Evolutionary conservation across 30 jellyfish, hydroid and myxozoan genomes (phyloP).

Genomic region (Rhopilema esculentum): DNA sequence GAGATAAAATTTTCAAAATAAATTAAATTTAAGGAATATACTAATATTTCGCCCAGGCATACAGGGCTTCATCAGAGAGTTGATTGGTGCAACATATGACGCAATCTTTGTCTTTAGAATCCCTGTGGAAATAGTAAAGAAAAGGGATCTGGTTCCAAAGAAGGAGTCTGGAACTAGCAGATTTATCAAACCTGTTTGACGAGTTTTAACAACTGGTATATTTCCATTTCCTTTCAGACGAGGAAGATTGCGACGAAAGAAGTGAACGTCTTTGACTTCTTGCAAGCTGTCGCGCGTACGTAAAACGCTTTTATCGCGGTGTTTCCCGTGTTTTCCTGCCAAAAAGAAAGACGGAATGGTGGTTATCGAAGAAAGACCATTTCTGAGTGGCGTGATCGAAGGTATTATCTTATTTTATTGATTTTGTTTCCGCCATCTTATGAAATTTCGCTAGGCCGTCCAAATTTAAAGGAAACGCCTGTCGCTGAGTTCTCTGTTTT

Average conservation of each 20-base stretch:
- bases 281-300: constrained; percentile 54
- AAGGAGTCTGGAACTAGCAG: constrained; percentile 65
- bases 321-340: constrained; percentile 62
- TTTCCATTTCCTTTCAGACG: neutral
- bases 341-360: constrained; percentile 70
- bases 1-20: too few species aligned
- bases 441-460: constrained; percentile 27
- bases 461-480: neutral
- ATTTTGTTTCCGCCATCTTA: constrained; percentile 2
- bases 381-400: constrained; percentile 96
- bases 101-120: neutral
- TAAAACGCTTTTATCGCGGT: constrained; percentile 46
- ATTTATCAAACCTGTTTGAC: constrained; percentile 45
- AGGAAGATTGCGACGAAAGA: neutral
- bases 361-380: constrained; percentile 84
- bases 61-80: too few species aligned
- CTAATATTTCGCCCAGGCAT: too few species aligned
- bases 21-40: too few species aligned
- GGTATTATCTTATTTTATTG: constrained; percentile 44
- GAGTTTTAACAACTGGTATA: constrained; percentile 10
- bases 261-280: neutral
- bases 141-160: neutral
- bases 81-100: too few species aligned
- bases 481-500: neutral
- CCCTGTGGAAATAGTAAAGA: neutral